Conservation (phyloP, 2,888 invertebrate genomes). For the Prenolepis imparis region DNA sequence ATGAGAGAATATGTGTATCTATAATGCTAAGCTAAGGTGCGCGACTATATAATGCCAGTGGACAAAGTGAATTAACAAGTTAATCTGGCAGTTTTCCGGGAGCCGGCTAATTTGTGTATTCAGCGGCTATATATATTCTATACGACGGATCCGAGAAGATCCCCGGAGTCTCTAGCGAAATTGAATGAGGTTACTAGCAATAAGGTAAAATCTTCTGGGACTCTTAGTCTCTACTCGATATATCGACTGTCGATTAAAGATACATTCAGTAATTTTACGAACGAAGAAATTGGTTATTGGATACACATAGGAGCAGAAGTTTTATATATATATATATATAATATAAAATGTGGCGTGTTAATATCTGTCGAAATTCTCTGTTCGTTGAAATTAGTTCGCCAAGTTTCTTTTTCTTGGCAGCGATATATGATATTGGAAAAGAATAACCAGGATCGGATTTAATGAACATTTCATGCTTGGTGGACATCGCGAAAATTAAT, state of each 20-base stretch:
- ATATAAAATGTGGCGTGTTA: background rate
- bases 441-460: slow-evolving; percentile 21
- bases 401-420: background rate
- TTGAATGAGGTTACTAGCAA: slow-evolving; percentile 49
- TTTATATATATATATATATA: background rate
- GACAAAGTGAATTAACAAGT: slow-evolving; percentile 55
- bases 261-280: background rate
- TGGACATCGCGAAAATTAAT: slow-evolving; percentile 67
- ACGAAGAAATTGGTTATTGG: slow-evolving; percentile 31
- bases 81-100: slow-evolving; percentile 54
- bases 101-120: slow-evolving; percentile 59
- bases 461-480: slow-evolving; percentile 59
- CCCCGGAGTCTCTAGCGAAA: slow-evolving; percentile 37
- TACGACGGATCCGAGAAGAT: slow-evolving; percentile 36
- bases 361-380: slow-evolving; percentile 1
- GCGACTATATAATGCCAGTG: slow-evolving; percentile 19
- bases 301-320: background rate
- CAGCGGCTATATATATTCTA: slow-evolving; percentile 32
- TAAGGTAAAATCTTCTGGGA: slow-evolving; percentile 41
- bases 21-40: background rate
- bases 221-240: background rate
- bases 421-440: slow-evolving; percentile 29
- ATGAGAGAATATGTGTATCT: background rate
- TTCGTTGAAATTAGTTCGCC: slow-evolving; percentile 10
- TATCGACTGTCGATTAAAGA: slow-evolving; percentile 44